Evolutionary conservation across 2,113 vertebrate species (phyloP).

Genomic region (Peromyscus polionotus): DNA sequence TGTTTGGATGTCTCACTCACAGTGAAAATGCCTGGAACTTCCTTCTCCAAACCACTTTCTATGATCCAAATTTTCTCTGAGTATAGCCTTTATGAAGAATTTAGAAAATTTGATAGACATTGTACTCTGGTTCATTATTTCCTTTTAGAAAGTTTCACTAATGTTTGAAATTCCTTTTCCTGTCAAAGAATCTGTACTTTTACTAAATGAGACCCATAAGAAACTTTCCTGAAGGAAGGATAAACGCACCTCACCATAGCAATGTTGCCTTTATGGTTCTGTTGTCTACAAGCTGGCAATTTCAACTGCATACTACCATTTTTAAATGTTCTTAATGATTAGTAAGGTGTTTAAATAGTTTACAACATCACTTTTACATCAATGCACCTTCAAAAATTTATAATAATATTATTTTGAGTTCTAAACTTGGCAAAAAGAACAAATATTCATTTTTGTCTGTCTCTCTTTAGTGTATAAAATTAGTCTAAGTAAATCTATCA

Average conservation of each 20-base stretch:
- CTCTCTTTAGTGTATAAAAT: not conserved
- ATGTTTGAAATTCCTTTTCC: not conserved
- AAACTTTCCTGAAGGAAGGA: not conserved
- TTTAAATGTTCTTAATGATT: not conserved
- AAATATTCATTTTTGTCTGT: not conserved
- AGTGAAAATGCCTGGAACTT: not conserved
- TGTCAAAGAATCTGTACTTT: not conserved
- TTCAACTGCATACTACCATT: not conserved
- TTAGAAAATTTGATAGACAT: not conserved
- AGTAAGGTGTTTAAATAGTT: not conserved
- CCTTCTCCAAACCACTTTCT: not conserved
- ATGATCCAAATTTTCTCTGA: not conserved
- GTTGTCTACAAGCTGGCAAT: not conserved
- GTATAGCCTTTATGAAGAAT: not conserved
- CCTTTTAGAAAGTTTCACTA: not conserved
- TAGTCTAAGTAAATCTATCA: not conserved
- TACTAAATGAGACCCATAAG: not conserved
- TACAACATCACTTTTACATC: not conserved
- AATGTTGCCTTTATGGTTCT: not conserved
- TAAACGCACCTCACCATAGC: not conserved
- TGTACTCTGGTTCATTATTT: not conserved
- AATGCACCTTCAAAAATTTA: not conserved
- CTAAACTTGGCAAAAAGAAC: not conserved
- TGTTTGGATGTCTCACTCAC: not conserved
- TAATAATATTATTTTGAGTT: not conserved